These are phyloP conservation scores for Seriola aureovittata DNA, from an alignment of 2,113 vertebrate genomes.

Conservation along the genomic window DNA sequence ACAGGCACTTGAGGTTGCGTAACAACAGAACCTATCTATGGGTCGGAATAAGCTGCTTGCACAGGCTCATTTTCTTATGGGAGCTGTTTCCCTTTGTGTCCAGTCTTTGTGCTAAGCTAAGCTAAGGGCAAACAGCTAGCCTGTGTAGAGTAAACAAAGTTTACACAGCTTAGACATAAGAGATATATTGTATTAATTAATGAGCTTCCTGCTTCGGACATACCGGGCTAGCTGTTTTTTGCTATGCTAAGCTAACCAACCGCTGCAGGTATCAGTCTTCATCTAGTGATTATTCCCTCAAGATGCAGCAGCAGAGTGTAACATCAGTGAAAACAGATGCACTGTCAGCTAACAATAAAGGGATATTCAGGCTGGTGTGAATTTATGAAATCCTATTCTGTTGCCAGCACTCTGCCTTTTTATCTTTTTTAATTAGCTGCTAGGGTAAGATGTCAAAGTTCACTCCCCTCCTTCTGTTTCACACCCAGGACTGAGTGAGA, in stretches of 20 bases:
- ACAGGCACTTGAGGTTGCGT: no score
- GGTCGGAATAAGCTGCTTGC: no score
- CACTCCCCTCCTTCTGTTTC: slow-evolving; percentile 25
- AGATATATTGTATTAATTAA: not conserved
- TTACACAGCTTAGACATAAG: no score
- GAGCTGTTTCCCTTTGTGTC: no score
- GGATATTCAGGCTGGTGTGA: slow-evolving; percentile 11
- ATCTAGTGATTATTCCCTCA: not conserved
- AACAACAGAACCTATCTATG: no score
- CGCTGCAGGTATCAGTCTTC: not conserved
- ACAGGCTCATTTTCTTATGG: no score
- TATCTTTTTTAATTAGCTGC: slow-evolving; percentile 51
- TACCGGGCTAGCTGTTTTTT: no score
- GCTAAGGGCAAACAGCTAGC: no score
- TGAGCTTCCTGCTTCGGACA: no score
- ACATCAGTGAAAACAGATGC: not conserved
- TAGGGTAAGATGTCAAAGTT: slow-evolving; percentile 47
- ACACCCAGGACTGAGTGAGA: not conserved
- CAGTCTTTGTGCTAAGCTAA: not conserved
- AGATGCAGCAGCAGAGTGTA: not conserved
- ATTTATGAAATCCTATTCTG: slow-evolving; percentile 52
- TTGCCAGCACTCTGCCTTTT: slow-evolving; percentile 16
- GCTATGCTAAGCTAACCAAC: not conserved
- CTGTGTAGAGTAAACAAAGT: no score
- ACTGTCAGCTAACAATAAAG: slow-evolving; percentile 8